A percentile compares a stretch with the other conserved stretches of the same genome.
These are phyloP conservation scores for Ceratoteleas bidentatus DNA, from an alignment of 1,140 invertebrate genomes.

Conservation along the genomic window DNA sequence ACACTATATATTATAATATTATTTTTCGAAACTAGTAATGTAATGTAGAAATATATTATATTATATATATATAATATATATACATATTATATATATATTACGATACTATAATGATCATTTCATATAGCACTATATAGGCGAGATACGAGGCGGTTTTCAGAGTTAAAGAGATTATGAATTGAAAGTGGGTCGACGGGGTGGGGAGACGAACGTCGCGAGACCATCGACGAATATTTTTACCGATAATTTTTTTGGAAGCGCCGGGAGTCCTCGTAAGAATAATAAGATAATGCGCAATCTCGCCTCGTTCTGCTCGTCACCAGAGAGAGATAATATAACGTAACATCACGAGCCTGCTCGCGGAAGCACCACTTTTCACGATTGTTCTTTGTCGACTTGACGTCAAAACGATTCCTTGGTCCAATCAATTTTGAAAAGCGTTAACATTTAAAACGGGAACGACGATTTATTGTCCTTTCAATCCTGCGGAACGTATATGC, in stretches of 20 bases:
- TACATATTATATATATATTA: conserved; percentile 75
- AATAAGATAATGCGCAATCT: conserved; percentile 64
- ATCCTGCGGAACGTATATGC: conserved; percentile 34
- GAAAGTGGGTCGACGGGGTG: conserved; percentile 65
- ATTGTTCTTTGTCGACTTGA: conserved; percentile 66
- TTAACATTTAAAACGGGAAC: conserved; percentile 43
- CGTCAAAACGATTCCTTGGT: conserved; percentile 70
- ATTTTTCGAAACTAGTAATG: conserved; percentile 81
- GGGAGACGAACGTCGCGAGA: conserved; percentile 59
- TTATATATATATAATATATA: conserved; percentile 73
- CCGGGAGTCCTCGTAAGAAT: conserved; percentile 67
- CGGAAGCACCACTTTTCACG: conserved; percentile 65
- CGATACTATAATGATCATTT: conserved; percentile 76
- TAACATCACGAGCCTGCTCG: conserved; percentile 51
- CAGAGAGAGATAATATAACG: conserved; percentile 47
- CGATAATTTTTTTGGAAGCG: conserved; percentile 72
- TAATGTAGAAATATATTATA: conserved; percentile 80
- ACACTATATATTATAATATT: conserved; percentile 81
- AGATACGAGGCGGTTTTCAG: conserved; percentile 70
- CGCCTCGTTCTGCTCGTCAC: conserved; percentile 67
- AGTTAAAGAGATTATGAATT: conserved; percentile 71
- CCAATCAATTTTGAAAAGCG: conserved; percentile 56
- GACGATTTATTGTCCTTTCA: conserved; percentile 57
- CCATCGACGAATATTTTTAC: conserved; percentile 75
- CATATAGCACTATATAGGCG: conserved; percentile 74